Evolutionary conservation across 1,140 invertebrate species (phyloP), one percentile per base, ranked within the genome.

Genomic region (Bradynema listronoti): DNA sequence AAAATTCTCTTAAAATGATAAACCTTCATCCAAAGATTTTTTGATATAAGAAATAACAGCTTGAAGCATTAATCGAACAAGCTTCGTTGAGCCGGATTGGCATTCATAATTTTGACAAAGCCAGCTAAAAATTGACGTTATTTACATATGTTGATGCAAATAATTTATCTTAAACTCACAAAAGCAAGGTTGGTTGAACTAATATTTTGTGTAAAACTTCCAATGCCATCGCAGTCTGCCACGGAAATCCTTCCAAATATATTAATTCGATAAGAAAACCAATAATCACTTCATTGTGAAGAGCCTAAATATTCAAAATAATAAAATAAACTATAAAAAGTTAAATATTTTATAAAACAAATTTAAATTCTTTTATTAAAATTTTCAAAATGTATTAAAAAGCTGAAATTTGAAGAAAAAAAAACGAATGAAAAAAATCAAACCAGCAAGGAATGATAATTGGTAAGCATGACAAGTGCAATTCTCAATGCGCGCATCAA

Each of bases 201-300:
- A 87, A 87, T 81, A 97, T 87, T 80, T 91, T 92, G 78, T 95
- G 90, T 22, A 97, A 82, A 2, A 96, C 91, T 83, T 97, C 93
- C 9, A 98, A 79, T 0, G 93, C 91, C 42, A 95, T 79, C 14
- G 90, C 88, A 53, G 92, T 82, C 78, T 97, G 92, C 93, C 94
- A 98, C 42, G 86, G 83, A 25, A 90, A 89, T 80, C 94, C 93
- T 71, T 97, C 93, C 9, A 88, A 87, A 80, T 96, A 91, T 75
- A 98, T 79, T 81, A 97, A 96, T 79, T 96, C 95, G 3, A 97
- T 89, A 34, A 97, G 87, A 32, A 97, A 81, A 0, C 91, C 94
- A 42, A 97, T 82, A 79, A 98, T 96, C 73, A 98, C 97, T 82
- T 98, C 94, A 81, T 91, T 95, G 80, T 98, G 93, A 3, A 92